Base-by-base conservation (phyloP, 2,797 vertebrate genomes). In the Pteronotus mesoamericanus region DNA sequence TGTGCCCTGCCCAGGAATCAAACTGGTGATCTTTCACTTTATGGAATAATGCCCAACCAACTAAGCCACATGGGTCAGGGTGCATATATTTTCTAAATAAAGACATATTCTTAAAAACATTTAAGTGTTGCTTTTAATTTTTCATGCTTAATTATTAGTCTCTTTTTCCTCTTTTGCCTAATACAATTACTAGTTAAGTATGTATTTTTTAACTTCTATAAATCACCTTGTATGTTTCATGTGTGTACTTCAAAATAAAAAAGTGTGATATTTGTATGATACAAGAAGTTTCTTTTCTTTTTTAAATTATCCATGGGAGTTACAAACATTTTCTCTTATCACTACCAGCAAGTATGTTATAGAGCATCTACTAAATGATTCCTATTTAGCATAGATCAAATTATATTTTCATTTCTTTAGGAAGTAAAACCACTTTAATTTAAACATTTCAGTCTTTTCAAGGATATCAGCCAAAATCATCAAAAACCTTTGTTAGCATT, bases 381-480 rank as follows among this genome's bases (percentile, higher is more conserved):
- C 64, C 57, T 77, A 78, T 59, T 88, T 92, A 94, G 34, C 21
- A 84, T 21, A 91, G 44, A 80, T 68, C 69, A 91, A 95, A 88
- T 74, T 8, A 53, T 61, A 57, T 89, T 80, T 96, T 42, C 3
- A 78, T 72, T 89, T 44, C 61, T 83, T 90, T 69, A 77, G 42
- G 80, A 86, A 94, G 78, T 88, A 48, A 16, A 92, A 42, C 0
- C 6, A 39, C 0, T 95, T 96, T 89, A 39, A 34, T 64, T 93
- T 42, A 22, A 84, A 90, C 92, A 88, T 78, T 83, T 94, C 39
- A 93, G 16, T 64, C 37, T 22, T 97, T 97, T 85, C 68, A 68
- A 86, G 59, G 66, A 69, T 86, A 91, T 96, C 91, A 86, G 78
- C 82, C 72, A 75, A 94, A 95, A 94, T 93, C 59, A 69, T 79